Conservation (phyloP, 1,140 invertebrate genomes). For the Penaeus vannamei region DNA sequence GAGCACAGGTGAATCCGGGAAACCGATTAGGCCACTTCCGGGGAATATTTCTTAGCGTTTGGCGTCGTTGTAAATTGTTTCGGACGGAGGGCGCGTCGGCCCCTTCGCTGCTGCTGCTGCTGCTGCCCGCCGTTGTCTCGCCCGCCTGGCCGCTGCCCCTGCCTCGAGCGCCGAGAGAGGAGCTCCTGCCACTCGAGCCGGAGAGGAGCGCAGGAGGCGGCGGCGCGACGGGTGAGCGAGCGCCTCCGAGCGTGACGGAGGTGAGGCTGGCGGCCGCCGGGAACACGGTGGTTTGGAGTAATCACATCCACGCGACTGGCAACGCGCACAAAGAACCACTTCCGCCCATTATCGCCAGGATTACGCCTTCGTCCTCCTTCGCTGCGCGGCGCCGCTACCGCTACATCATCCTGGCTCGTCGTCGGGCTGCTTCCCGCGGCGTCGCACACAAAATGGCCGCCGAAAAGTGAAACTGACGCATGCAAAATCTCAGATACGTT, state of each 20-base stretch:
- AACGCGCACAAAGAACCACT: conserved; percentile 57
- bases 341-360: conserved; percentile 48
- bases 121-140: not conserved
- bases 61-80: not conserved
- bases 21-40: conserved; percentile 41
- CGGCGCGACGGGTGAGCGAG: not conserved
- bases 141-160: too few species aligned
- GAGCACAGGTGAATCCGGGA: conserved; percentile 56
- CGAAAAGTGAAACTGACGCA: too few species aligned
- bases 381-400: not conserved
- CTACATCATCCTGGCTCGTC: not conserved
- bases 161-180: too few species aligned
- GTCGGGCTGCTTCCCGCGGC: not conserved
- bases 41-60: not conserved
- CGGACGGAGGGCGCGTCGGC: not conserved
- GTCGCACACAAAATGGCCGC: too few species aligned
- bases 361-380: conserved; percentile 14
- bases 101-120: too few species aligned
- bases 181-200: too few species aligned
- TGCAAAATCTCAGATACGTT: too few species aligned
- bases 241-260: not conserved
- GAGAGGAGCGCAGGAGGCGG: too few species aligned
- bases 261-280: conserved; percentile 7
- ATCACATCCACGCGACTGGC: conserved; percentile 52
- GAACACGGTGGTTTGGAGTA: conserved; percentile 17